Base-by-base conservation (phyloP, 2,113 vertebrate genomes). In the Cariama cristata region DNA sequence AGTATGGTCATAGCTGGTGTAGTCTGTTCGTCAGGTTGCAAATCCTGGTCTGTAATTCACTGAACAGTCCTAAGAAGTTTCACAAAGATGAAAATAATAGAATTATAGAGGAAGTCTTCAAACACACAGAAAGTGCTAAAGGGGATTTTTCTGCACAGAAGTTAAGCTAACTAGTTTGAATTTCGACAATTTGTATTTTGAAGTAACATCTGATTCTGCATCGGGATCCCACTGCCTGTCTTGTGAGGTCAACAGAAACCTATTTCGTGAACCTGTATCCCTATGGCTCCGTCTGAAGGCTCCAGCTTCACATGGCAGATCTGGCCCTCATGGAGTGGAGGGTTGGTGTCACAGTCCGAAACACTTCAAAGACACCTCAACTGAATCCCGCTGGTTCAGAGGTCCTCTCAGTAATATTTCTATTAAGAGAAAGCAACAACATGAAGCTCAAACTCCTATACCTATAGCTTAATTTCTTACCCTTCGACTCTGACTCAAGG, bases 331-430 rank as follows among this genome's bases (percentile, higher is more conserved):
- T 18, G 33, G 20, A 33, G 63, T 56, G 55, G 30, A 68, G 19
- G 17, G 16, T 42, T 90, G 1, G 0, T 86, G 62, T 27, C 11
- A 17, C 22, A 38, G 14, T 47, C 58, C 0, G 0, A 38, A 26
- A 38, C 2, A 2, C 59, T 76, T 49, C 59, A 83, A 56, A 60
- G 28, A n/a, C 22, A 64, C 24, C 11, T 72, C 42, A 67, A 8
- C 40, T 76, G 44, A 76, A 86, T 93, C 49, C 33, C 20, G 16
- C 30, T 47, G 10, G 14, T 89, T 89, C 35, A 84, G 18, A 79
- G 79, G 4, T 71, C 12, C 6, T 32, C 20, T 69, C 19, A n/a
- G 33, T 52, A 79, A 47, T 69, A 53, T 53, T 71, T 84, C 15
- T 68, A 5, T 42, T 32, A 32, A 60, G 60, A 72, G 12, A 18